A percentile compares a stretch with the other conserved stretches of the same genome.
Evolutionary conservation across 1,140 invertebrate genomes (phyloP).

Genomic region (Euglossa dilemma): DNA sequence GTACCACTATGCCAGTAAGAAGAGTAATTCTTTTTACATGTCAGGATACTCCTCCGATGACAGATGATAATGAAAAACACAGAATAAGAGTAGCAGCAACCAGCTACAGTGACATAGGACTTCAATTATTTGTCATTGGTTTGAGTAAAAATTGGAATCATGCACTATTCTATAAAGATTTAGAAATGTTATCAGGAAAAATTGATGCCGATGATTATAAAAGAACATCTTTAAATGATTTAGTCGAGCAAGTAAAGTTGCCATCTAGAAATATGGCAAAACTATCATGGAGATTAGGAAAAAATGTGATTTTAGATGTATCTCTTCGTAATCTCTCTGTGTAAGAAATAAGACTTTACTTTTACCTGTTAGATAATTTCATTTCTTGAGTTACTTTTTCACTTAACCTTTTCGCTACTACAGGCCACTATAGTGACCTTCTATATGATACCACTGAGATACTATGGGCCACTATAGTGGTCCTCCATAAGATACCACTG

Average conservation of each 20-base stretch:
- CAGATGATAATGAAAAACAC: constrained; percentile 50
- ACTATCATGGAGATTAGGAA: constrained; percentile 54
- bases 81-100: constrained; percentile 46
- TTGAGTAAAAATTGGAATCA: constrained; percentile 57
- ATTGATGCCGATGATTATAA: constrained; percentile 46
- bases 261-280: constrained; percentile 56
- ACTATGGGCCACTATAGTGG: too few species aligned
- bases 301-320: constrained; percentile 56
- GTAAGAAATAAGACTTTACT: constrained; percentile 40
- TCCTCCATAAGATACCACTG: too few species aligned
- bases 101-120: constrained; percentile 41
- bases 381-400: neutral
- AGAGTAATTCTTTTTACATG: constrained; percentile 67
- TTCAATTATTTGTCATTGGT: constrained; percentile 62
- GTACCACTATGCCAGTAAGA: constrained; percentile 49
- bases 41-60: constrained; percentile 53
- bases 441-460: too few species aligned
- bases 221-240: constrained; percentile 52
- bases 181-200: constrained; percentile 63
- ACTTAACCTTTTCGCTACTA: too few species aligned
- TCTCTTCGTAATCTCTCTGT: constrained; percentile 49
- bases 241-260: constrained; percentile 61
- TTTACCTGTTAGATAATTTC: neutral
- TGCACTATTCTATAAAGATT: constrained; percentile 67
- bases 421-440: too few species aligned